A percentile compares a stretch with the other conserved stretches of the same genome.
Evolutionary conservation across 2,797 vertebrate genomes (phyloP).

Genomic region (Pachyuromys duprasi): DNA sequence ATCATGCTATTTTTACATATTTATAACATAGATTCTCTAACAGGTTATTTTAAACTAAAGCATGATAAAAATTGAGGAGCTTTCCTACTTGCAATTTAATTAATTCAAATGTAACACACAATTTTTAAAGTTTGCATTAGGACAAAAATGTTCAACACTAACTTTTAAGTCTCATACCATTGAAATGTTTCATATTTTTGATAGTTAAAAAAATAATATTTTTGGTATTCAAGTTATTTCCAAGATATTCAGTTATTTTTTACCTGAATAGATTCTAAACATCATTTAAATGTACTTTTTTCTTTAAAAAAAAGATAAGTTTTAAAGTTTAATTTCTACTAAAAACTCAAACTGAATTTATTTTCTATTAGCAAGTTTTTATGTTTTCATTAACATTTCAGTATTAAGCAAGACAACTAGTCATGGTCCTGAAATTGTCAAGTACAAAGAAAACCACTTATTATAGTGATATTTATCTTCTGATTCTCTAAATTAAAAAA

Average conservation of each 20-base stretch:
- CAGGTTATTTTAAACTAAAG: constrained; percentile 39
- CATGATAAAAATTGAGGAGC: constrained; percentile 36
- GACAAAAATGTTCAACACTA: constrained; percentile 39
- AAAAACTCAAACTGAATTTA: constrained; percentile 33
- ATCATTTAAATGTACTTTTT: constrained; percentile 41
- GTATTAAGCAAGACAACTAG: constrained; percentile 20
- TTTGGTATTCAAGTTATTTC: constrained; percentile 17
- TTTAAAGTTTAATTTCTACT: constrained; percentile 42
- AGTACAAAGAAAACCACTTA: constrained; percentile 43
- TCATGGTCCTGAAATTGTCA: constrained; percentile 47
- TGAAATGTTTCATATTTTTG: constrained; percentile 48
- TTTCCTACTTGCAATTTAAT: constrained; percentile 46
- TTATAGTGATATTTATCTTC: constrained; percentile 20
- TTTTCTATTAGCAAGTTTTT: constrained; percentile 35
- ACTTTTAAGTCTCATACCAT: neutral
- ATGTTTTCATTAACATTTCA: constrained; percentile 64
- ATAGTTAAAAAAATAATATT: constrained; percentile 23
- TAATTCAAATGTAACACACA: constrained; percentile 42
- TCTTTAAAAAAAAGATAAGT: constrained; percentile 28
- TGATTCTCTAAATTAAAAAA: constrained; percentile 20
- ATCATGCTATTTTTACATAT: constrained; percentile 28
- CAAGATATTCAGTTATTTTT: constrained; percentile 35
- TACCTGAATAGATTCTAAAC: constrained; percentile 56
- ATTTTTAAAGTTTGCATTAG: constrained; percentile 24
- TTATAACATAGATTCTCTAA: constrained; percentile 37